phyloP scores from a whole-genome alignment of 2,888 invertebrate species.

The Sesia bembeciformis region DNA sequence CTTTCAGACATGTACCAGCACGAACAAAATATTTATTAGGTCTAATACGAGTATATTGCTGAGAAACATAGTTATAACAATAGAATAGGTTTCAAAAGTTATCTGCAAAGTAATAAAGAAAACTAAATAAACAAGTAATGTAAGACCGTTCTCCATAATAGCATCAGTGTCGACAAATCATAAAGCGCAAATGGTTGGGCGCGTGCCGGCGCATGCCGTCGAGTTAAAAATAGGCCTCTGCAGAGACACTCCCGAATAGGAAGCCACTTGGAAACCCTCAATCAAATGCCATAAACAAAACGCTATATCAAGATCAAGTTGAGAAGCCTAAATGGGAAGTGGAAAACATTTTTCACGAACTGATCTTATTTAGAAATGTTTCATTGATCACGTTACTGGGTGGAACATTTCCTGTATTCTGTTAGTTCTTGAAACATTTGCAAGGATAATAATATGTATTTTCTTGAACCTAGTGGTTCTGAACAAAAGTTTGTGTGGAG shows the following conservation, averaged over 20 bases:
- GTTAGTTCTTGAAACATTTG: too few relatives aligned
- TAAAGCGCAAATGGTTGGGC: conserved; percentile 44
- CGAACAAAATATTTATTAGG: too few relatives aligned
- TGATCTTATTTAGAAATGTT: not conserved
- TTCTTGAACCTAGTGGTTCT: too few relatives aligned
- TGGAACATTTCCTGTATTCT: too few relatives aligned
- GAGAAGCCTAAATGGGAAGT: not conserved
- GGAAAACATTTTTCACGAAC: not conserved
- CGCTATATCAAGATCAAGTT: not conserved
- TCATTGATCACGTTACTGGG: not conserved
- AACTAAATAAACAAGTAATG: conserved; percentile 12
- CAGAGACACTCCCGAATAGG: conserved; percentile 60
- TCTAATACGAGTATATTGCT: too few relatives aligned
- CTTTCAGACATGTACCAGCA: too few relatives aligned
- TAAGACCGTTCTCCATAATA: conserved; percentile 31
- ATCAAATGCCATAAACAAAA: conserved; percentile 16
- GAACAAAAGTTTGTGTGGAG: too few relatives aligned
- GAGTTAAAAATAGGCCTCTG: conserved; percentile 50
- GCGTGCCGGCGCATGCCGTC: conserved; percentile 53
- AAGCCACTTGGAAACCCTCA: conserved; percentile 36
- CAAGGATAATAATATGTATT: too few relatives aligned
- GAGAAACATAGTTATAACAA: too few relatives aligned
- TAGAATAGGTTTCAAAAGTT: too few relatives aligned
- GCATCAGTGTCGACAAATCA: conserved; percentile 39
- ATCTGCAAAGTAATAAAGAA: conserved; percentile 3